phyloP scores from a whole-genome alignment of 2,113 vertebrate genomes.

The Dicerorhinus sumatrensis region DNA sequence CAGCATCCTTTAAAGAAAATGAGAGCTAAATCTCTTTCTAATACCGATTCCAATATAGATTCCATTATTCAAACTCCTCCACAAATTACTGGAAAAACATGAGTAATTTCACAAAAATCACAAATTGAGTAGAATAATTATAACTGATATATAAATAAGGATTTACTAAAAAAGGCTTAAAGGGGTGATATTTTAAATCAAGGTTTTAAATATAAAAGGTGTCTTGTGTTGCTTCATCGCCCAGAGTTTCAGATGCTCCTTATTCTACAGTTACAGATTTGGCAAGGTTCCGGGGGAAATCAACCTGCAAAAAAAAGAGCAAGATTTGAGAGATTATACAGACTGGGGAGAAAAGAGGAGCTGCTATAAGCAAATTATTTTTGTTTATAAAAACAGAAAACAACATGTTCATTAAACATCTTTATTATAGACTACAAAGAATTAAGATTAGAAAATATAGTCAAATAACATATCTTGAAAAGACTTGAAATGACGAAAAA shows the following conservation, averaged over 20 bases:
- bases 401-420: not conserved
- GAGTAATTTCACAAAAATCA: constrained; percentile 86
- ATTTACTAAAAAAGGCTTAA: constrained; percentile 86
- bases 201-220: constrained; percentile 87
- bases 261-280: constrained; percentile 99
- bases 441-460: not conserved
- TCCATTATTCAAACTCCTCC: constrained; percentile 65
- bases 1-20: constrained; percentile 75
- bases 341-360: fast-evolving
- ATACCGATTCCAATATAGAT: constrained; percentile 60
- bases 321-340: constrained; percentile 38
- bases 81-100: constrained; percentile 72
- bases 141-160: constrained; percentile 83
- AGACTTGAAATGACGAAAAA: not conserved
- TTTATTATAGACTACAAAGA: constrained; percentile 1
- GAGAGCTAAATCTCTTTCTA: constrained; percentile 70
- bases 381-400: constrained; percentile 35
- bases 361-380: constrained; percentile 15
- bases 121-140: constrained; percentile 84
- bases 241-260: constrained; percentile 79
- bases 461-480: not conserved
- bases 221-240: constrained; percentile 81
- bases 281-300: constrained; percentile 99
- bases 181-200: constrained; percentile 86
- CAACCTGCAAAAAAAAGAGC: constrained; percentile 89